Evolutionary conservation across 2,888 invertebrate species (phyloP).

Genomic region (Cantharis rustica): DNA sequence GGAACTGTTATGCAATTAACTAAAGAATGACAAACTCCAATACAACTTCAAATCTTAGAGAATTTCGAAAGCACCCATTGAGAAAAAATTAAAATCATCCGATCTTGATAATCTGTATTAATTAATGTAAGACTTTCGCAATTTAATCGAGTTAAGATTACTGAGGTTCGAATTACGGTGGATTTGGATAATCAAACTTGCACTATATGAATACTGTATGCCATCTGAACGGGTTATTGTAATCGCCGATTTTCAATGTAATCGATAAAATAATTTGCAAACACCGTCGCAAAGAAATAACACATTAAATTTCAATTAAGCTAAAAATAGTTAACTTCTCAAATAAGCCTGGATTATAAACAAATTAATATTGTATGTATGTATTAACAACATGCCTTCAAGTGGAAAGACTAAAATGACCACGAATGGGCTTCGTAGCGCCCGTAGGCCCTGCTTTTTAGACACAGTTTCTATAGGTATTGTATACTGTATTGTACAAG

Average conservation of each 20-base stretch:
- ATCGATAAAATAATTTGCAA: background rate
- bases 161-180: no score
- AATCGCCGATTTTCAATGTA: no score
- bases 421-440: background rate
- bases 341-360: background rate
- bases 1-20: constrained; percentile 25
- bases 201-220: no score
- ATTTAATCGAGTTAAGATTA: no score
- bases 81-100: no score
- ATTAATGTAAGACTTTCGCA: no score
- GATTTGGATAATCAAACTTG: no score
- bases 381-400: background rate
- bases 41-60: background rate
- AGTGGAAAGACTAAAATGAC: background rate
- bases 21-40: constrained; percentile 8
- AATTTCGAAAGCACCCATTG: no score
- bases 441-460: background rate
- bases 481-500: background rate
- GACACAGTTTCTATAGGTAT: background rate
- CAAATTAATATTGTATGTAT: background rate
- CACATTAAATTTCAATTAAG: background rate
- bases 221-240: no score
- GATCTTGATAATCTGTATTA: no score
- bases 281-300: no score
- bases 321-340: background rate